phyloP scores from a whole-genome alignment of 2,888 invertebrate genomes.

The Polyploca ridens region DNA sequence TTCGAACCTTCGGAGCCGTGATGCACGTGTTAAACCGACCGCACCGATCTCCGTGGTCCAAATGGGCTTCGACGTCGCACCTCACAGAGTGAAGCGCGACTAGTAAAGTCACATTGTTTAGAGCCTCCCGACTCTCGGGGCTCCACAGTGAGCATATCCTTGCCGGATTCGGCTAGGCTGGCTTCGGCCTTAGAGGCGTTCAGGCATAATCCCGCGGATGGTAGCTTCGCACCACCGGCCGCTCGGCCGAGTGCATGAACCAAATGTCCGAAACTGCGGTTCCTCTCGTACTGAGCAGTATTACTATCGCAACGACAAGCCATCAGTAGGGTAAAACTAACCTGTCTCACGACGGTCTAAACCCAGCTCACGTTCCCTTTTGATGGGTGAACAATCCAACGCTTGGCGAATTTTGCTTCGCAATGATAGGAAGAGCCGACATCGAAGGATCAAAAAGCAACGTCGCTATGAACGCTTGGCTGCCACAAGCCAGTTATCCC shows the following conservation, averaged over 20 bases:
- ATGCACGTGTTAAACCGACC: slow-evolving; percentile 48
- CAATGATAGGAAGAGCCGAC: slow-evolving; percentile 91
- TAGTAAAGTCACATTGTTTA: slow-evolving; percentile 70
- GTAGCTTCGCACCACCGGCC: slow-evolving; percentile 76
- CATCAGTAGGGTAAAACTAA: slow-evolving; percentile 86
- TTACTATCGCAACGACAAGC: slow-evolving; percentile 82
- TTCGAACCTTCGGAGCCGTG: slow-evolving; percentile 46
- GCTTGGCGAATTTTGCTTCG: slow-evolving; percentile 89
- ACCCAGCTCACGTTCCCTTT: slow-evolving; percentile 88
- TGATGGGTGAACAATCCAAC: slow-evolving; percentile 75
- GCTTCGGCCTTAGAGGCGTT: slow-evolving; percentile 71
- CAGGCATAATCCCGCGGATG: slow-evolving; percentile 81
- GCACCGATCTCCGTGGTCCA: slow-evolving; percentile 59
- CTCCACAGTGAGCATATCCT: slow-evolving; percentile 64
- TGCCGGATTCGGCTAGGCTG: slow-evolving; percentile 82
- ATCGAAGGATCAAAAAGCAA: slow-evolving; percentile 89
- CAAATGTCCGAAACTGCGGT: slow-evolving; percentile 85
- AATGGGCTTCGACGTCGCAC: slow-evolving; percentile 30
- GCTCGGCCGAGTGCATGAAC: slow-evolving; percentile 81
- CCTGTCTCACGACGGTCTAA: slow-evolving; percentile 87
- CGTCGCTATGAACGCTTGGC: slow-evolving; percentile 87
- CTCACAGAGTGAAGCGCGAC: slow-evolving; percentile 24
- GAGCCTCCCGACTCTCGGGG: slow-evolving; percentile 74
- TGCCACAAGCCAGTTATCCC: slow-evolving; percentile 88
- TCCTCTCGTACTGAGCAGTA: slow-evolving; percentile 83